Base-by-base conservation (phyloP, 2,888 invertebrate species). In the Papilio demoleus region DNA sequence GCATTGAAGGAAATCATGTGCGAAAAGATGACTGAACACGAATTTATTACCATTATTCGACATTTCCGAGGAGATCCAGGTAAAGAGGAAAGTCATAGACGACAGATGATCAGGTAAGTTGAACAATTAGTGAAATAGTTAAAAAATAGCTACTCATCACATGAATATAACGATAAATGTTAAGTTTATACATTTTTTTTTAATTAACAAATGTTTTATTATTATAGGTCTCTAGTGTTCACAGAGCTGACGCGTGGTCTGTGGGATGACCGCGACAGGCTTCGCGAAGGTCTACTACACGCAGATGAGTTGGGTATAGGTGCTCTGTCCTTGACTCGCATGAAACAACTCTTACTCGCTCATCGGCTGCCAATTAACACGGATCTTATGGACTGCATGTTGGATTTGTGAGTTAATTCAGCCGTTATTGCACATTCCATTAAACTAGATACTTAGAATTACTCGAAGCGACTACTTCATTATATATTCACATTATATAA, bases 11-110 rank as follows among this genome's bases (percentile, higher is more conserved):
- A 94, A 75, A 90, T 96, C 63, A 93, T 96, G 89, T 94, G 94
- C 12, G 93, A 94, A 34, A 90, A 94, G 73, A 95, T 97, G 84
- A 95, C 95, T 0, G 96, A 97, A 78, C 97, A 97, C 72, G 97
- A 97, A 87, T 95, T 96, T 81, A 90, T 97, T 4, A 96, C 97
- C 0, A 87, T 97, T 11, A 94, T 95, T 14, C 93, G 97, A 73
- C 92, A 94, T 74, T 97, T 96, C 84, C 94, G 95, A 0, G 95
- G 95, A 0, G 94, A 94, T 73, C 79, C 92, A 71, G 87, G 94
- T 74, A 81, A 93, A 65, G 85, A 90, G 67, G 83, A 84, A 75
- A 93, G 88, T 72, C 87, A 87, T 1, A 79, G 87, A 24, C 79
- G 87, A 31, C 91, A 92, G 67, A 88, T 91, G 90, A 79, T 93